phyloP scores from a whole-genome alignment of 2,797 vertebrate species.

The Mormyrus proboscirostris region DNA sequence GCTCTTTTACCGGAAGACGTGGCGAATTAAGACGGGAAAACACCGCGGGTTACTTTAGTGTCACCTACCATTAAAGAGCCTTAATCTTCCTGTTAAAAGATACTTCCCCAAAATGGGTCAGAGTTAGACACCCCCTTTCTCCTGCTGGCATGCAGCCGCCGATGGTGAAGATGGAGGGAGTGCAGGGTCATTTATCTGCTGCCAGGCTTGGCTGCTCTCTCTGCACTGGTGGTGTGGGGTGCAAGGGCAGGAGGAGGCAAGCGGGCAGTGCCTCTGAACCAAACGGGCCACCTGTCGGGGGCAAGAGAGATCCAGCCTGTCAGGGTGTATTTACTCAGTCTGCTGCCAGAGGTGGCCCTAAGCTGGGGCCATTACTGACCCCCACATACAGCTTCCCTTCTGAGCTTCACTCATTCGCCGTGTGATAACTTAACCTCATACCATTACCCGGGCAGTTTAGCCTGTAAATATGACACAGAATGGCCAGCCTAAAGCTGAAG shows the following conservation, averaged over 20 bases:
- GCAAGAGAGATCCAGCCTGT: slow-evolving; percentile 11
- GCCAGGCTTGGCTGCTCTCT: slow-evolving; percentile 32
- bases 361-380: not conserved
- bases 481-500: not conserved
- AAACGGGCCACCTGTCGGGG: slow-evolving; percentile 35
- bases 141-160: slow-evolving; percentile 15
- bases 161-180: slow-evolving; percentile 18
- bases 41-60: slow-evolving; percentile 72
- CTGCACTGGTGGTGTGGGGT: not conserved
- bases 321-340: slow-evolving; percentile 6
- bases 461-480: not conserved
- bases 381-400: not conserved
- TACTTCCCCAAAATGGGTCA: slow-evolving; percentile 77
- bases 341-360: not conserved
- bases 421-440: not conserved
- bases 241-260: slow-evolving; percentile 26
- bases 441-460: not conserved
- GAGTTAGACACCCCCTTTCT: slow-evolving; percentile 38
- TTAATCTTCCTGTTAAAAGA: slow-evolving; percentile 77
- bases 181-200: slow-evolving; percentile 36
- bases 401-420: not conserved
- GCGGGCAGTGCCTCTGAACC: slow-evolving; percentile 26
- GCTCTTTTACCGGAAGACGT: slow-evolving; percentile 73
- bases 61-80: slow-evolving; percentile 80
- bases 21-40: slow-evolving; percentile 68